A percentile compares a stretch with the other conserved stretches of the same genome.
Conservation (phyloP, 2,888 invertebrate genomes). For the Stegophylla sp. region DNA sequence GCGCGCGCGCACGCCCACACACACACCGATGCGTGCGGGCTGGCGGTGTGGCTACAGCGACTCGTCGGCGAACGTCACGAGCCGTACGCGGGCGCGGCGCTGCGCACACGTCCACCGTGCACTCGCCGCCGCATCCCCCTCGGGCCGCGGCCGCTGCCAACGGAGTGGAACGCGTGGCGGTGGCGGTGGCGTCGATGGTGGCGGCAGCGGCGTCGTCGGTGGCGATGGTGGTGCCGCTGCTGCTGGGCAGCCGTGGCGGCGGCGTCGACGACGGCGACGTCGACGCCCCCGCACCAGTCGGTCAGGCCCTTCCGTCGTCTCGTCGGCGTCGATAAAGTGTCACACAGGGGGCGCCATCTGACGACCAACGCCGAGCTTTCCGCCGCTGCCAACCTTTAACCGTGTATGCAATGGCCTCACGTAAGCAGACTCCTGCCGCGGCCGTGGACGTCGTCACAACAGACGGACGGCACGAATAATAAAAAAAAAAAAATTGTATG, state of each 20-base stretch:
- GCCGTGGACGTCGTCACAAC: not conserved
- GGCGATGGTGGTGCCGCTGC: too few relatives aligned
- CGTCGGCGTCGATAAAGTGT: slow-evolving; percentile 58
- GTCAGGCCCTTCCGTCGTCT: slow-evolving; percentile 49
- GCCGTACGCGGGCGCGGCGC: slow-evolving; percentile 53
- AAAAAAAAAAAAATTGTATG: not conserved
- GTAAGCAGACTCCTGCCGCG: not conserved
- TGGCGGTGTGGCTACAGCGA: slow-evolving; percentile 27
- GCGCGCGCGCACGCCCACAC: not conserved
- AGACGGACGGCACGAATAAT: not conserved
- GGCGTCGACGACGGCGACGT: slow-evolving; percentile 16
- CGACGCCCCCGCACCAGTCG: slow-evolving; percentile 49
- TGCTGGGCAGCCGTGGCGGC: not conserved
- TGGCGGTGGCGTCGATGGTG: too few relatives aligned
- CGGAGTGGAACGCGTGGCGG: too few relatives aligned
- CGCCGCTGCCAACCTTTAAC: not conserved
- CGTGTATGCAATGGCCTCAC: not conserved
- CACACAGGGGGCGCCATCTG: slow-evolving; percentile 56
- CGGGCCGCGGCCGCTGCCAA: slow-evolving; percentile 10
- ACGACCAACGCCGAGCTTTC: slow-evolving; percentile 50
- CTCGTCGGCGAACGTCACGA: slow-evolving; percentile 49
- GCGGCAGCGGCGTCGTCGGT: too few relatives aligned
- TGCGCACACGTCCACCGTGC: slow-evolving; percentile 28
- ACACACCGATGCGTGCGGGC: not conserved
- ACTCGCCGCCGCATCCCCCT: slow-evolving; percentile 11